These are phyloP conservation scores for Halocaridina rubra DNA, from an alignment of 2,888 invertebrate species.

Conservation along the genomic window DNA sequence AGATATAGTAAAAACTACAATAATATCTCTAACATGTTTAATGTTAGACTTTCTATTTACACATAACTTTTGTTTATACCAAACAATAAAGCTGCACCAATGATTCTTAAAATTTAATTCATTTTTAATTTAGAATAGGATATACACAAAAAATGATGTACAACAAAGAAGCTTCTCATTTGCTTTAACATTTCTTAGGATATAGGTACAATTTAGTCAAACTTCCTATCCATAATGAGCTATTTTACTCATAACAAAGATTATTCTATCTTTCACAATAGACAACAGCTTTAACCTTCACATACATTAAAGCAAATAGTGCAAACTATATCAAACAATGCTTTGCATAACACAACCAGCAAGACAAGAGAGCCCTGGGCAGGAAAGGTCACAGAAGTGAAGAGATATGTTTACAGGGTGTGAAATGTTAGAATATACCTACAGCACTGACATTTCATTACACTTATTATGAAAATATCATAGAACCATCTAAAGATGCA, in stretches of 20 bases:
- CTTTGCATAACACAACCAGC: constrained; percentile 47
- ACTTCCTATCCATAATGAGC: constrained; percentile 43
- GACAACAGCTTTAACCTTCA: constrained; percentile 58
- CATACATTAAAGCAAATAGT: constrained; percentile 58
- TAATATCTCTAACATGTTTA: constrained; percentile 48
- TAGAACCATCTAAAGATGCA: too few species aligned
- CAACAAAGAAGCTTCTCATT: constrained; percentile 40
- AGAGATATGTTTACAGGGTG: too few species aligned
- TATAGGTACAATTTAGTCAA: constrained; percentile 36
- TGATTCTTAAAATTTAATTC: not conserved
- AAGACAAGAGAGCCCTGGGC: constrained; percentile 2
- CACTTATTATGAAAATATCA: too few species aligned
- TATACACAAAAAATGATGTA: constrained; percentile 46
- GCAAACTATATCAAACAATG: constrained; percentile 53
- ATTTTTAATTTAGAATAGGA: constrained; percentile 12
- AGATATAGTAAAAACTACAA: not conserved
- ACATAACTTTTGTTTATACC: constrained; percentile 43
- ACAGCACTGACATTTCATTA: too few species aligned
- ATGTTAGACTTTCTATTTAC: constrained; percentile 56
- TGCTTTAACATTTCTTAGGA: constrained; percentile 37
- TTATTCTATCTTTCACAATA: constrained; percentile 57
- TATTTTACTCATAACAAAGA: constrained; percentile 54
- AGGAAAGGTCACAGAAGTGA: too few species aligned
- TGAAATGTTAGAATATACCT: too few species aligned
- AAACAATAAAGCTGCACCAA: constrained; percentile 44